phyloP scores from a whole-genome alignment of 2,113 vertebrate species.

The Pipra filicauda region DNA sequence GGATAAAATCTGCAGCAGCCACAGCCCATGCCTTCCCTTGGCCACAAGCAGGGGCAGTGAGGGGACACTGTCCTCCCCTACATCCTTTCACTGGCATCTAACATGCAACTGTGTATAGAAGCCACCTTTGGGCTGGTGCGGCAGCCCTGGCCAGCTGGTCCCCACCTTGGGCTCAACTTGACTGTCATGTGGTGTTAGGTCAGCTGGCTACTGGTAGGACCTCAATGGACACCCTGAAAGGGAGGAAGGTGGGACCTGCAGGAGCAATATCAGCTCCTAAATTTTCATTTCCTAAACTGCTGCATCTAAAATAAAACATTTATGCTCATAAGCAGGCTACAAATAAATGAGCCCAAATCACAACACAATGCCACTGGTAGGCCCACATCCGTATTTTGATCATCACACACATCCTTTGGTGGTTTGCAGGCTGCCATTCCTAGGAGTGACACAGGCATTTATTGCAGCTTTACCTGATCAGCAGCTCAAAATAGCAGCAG shows the following conservation, averaged over 20 bases:
- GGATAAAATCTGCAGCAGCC: not conserved
- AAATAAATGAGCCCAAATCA: not conserved
- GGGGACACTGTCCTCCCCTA: no score
- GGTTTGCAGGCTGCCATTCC: not conserved
- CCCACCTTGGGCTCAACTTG: not conserved
- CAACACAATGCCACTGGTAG: not conserved
- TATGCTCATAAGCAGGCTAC: not conserved
- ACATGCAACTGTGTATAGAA: rapidly evolving
- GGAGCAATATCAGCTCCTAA: not conserved
- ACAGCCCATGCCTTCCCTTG: not conserved
- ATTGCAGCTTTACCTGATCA: not conserved
- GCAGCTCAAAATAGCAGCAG: not conserved
- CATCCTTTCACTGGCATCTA: not conserved
- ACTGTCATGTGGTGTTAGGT: rapidly evolving
- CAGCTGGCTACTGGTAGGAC: rapidly evolving
- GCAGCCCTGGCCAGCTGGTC: not conserved
- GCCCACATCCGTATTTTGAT: not conserved
- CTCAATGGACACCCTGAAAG: rapidly evolving
- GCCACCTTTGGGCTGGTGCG: rapidly evolving
- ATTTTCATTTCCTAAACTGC: not conserved
- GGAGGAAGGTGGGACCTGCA: not conserved
- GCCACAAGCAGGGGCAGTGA: no score
- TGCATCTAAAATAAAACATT: not conserved
- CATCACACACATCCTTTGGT: not conserved
- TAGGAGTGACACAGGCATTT: not conserved